These are phyloP conservation scores for Fringilla coelebs DNA, from an alignment of 2,797 vertebrate genomes.

Conservation along the genomic window DNA sequence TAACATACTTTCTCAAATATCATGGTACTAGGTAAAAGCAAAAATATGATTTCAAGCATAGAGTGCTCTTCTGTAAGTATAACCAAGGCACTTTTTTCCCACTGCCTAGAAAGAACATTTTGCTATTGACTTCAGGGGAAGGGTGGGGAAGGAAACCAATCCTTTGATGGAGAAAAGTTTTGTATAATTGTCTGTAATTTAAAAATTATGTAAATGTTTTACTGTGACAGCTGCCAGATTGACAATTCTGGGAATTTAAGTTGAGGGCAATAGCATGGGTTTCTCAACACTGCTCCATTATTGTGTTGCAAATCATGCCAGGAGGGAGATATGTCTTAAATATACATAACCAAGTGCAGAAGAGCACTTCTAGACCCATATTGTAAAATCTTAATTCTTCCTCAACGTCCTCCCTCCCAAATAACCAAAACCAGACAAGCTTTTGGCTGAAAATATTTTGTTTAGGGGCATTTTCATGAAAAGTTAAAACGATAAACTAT, in stretches of 20 bases:
- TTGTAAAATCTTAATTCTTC: constrained; percentile 56
- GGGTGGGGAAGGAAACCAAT: constrained; percentile 33
- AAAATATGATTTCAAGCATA: background rate
- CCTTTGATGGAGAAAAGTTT: constrained; percentile 31
- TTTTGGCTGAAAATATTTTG: constrained; percentile 8
- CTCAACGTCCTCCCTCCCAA: constrained; percentile 15
- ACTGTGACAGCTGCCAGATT: constrained; percentile 28
- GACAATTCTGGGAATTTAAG: constrained; percentile 59
- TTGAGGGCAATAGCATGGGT: background rate
- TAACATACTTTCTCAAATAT: background rate
- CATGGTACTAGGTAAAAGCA: background rate
- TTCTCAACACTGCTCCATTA: constrained; percentile 35
- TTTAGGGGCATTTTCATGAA: background rate
- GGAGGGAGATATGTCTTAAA: constrained; percentile 56
- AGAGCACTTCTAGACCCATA: background rate
- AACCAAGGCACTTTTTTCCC: background rate
- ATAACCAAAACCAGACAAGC: constrained; percentile 45
- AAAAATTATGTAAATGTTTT: constrained; percentile 52
- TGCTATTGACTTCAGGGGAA: constrained; percentile 44
- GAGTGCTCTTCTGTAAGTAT: background rate
- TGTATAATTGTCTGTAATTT: constrained; percentile 45
- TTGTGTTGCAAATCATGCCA: constrained; percentile 39
- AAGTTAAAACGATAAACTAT: background rate
- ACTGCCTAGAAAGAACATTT: background rate
- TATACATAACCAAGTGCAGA: constrained; percentile 53